Base-by-base conservation (phyloP, 53 echinoderm and acorn worm species). In the Henricia sp. region DNA sequence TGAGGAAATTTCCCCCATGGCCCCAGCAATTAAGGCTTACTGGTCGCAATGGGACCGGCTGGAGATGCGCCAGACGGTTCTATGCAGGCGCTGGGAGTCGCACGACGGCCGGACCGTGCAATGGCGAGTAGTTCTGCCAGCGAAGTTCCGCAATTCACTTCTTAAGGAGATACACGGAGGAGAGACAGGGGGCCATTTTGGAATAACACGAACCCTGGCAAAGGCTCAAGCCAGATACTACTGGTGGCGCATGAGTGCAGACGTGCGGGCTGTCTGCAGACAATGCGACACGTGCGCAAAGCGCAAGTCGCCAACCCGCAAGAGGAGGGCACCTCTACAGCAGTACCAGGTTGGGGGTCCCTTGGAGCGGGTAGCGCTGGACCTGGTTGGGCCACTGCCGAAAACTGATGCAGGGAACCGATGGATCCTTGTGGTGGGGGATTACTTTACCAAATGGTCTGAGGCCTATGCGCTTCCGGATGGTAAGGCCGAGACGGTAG, bases 391-490 rank as follows among this genome's bases (percentile, higher is more conserved):
- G 1, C 83, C 83, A 6, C 53, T 83, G 3, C 67, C 67, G 17
- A 35, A 50, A 11, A 65, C 83, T 2, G 43, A 12, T 5, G 11
- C 9, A 27, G 66, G 82, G 5, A 82, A 82, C 28, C 38, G 44
- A 24, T 82, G 59, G 20, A 64, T 82, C 12, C 33, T 83, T 5
- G 83, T 83, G 10, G 21, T 83, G 6, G 83, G 68, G 19, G 83
- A 83, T 19, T 83, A 83, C 48, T 83, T 46, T 27, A 84, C 71
- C 1, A 71, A 84, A 37, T 83, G 68, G 83, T 50, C 71, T 14
- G 84, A 84, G 20, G 84, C 84, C 0, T 85, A 50, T 48, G 57
- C 85, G 3, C 40, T 85, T 29, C 85, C 85, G 10, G 21, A 85
- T 28, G 72, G 72, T 12, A 37, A 56, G 56, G 73, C 85, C 41